Evolutionary conservation across 2,797 vertebrate species (phyloP).

Genomic region (Florisuga fusca): DNA sequence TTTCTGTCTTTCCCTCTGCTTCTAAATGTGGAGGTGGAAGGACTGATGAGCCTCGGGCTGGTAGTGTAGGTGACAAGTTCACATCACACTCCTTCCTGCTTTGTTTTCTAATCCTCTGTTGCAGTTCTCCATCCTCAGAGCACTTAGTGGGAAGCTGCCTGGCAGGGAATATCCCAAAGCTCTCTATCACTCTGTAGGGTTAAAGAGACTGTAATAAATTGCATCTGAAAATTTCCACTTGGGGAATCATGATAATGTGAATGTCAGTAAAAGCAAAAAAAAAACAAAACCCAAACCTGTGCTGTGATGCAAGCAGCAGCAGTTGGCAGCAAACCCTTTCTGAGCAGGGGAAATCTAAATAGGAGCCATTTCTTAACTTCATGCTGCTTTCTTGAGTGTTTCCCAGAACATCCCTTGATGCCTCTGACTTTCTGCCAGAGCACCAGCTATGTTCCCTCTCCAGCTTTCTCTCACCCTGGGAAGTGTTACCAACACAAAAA

Average conservation of each 20-base stretch:
- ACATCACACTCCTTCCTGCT: not conserved
- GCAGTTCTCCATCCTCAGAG: not conserved
- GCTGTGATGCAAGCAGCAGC: conserved; percentile 15
- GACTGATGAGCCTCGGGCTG: not conserved
- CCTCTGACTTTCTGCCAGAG: conserved; percentile 12
- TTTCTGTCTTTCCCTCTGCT: not conserved
- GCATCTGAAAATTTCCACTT: not conserved
- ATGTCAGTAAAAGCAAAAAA: not conserved
- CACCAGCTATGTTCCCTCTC: not conserved
- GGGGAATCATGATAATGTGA: not conserved
- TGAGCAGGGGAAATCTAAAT: not conserved
- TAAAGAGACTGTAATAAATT: conserved; percentile 27
- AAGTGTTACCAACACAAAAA: too few species aligned
- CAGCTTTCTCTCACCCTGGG: not conserved
- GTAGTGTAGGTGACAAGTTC: not conserved
- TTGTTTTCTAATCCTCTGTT: fast-evolving
- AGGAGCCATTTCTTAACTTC: conserved; percentile 4
- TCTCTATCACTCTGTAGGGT: not conserved
- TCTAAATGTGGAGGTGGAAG: not conserved
- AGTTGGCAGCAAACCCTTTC: conserved; percentile 33
- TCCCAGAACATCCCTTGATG: conserved; percentile 29
- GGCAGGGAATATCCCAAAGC: not conserved
- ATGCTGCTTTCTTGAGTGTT: conserved; percentile 1
- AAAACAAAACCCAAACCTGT: not conserved
- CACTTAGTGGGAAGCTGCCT: not conserved